A percentile compares a stretch with the other conserved stretches of the same genome.
Conservation (phyloP, 2,888 invertebrate genomes). For the Drosophila ezoana region DNA sequence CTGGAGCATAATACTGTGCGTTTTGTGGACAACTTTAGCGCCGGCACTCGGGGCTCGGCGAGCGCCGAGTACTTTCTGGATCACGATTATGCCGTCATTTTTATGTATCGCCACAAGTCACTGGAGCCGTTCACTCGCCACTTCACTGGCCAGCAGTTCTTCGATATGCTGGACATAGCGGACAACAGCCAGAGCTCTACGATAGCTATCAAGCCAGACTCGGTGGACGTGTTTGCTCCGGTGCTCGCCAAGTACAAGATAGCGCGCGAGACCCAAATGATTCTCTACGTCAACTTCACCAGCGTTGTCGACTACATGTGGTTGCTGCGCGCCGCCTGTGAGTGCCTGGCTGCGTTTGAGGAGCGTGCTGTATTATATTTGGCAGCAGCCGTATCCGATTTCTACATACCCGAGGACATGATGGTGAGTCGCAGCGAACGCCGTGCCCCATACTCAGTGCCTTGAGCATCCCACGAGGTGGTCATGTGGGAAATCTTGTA, state of each 20-base stretch:
- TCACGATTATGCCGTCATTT: conserved; percentile 95
- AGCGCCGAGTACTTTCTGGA: conserved; percentile 98
- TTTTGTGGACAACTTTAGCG: conserved; percentile 99
- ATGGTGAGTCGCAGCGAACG: conserved; percentile 88
- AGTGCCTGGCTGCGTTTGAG: conserved; percentile 89
- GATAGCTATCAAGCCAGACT: conserved; percentile 90
- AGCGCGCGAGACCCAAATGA: conserved; percentile 90
- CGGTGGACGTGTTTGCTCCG: conserved; percentile 90
- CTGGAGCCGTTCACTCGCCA: conserved; percentile 96
- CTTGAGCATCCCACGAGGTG: not conserved
- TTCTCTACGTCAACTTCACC: conserved; percentile 92
- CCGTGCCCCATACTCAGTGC: not conserved
- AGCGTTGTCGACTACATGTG: conserved; percentile 96
- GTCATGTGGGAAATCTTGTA: conserved; percentile 76
- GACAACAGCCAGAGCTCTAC: conserved; percentile 87
- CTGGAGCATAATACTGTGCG: conserved; percentile 98
- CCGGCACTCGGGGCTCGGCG: conserved; percentile 96
- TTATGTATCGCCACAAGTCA: conserved; percentile 95
- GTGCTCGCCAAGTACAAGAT: conserved; percentile 92
- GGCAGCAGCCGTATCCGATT: conserved; percentile 99
- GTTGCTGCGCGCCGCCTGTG: conserved; percentile 93
- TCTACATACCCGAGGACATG: conserved; percentile 96
- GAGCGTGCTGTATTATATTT: conserved; percentile 93
- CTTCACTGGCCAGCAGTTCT: conserved; percentile 91
- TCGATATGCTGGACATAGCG: conserved; percentile 90